These are phyloP conservation scores for Gryon sp. DNA, from an alignment of 1,140 invertebrate genomes.

Conservation along the genomic window DNA sequence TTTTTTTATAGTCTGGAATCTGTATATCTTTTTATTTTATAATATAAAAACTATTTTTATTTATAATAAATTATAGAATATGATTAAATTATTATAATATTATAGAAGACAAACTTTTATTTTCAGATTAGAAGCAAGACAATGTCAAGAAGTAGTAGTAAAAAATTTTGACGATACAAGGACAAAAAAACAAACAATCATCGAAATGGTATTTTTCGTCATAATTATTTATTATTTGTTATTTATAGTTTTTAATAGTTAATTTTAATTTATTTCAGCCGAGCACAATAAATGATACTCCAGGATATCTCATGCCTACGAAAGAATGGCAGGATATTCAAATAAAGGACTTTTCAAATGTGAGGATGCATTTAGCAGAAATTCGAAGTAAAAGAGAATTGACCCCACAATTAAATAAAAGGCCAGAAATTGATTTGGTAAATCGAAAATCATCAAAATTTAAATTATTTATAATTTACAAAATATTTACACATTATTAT, in stretches of 20 bases:
- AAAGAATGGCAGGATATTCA: constrained; percentile 80
- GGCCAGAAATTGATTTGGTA: constrained; percentile 66
- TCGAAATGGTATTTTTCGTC: constrained; percentile 65
- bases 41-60: constrained; percentile 21
- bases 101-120: not conserved
- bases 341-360: constrained; percentile 79
- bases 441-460: constrained; percentile 1
- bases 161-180: constrained; percentile 76
- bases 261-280: constrained; percentile 61
- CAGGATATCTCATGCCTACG: constrained; percentile 74
- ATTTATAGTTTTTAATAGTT: constrained; percentile 1
- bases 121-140: constrained; percentile 80
- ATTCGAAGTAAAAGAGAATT: constrained; percentile 65
- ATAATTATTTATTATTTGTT: not conserved
- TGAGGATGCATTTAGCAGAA: constrained; percentile 75
- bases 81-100: not conserved
- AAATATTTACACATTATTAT: too few relatives aligned
- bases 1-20: too few relatives aligned
- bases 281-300: constrained; percentile 77
- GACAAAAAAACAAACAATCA: constrained; percentile 73
- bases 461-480: constrained; percentile 9
- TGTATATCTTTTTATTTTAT: too few relatives aligned
- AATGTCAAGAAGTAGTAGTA: constrained; percentile 80
- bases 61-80: not conserved
- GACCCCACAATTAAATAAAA: constrained; percentile 42